Conservation (phyloP, 1,140 invertebrate genomes). For the Drosophila parvula region DNA sequence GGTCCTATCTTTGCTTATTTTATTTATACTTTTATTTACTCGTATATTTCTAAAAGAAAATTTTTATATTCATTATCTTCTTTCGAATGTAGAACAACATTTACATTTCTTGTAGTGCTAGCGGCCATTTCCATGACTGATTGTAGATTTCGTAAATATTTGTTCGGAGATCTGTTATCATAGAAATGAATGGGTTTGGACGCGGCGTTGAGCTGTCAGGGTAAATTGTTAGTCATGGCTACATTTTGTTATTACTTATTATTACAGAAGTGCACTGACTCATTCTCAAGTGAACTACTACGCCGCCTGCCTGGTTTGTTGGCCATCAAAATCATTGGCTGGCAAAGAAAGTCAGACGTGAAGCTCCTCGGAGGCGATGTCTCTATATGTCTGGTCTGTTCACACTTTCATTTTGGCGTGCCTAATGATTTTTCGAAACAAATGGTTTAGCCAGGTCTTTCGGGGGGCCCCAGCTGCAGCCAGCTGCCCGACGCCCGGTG, state of each 20-base stretch:
- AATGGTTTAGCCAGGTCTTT: conserved; percentile 22
- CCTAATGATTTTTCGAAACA: conserved; percentile 49
- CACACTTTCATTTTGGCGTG: conserved; percentile 76
- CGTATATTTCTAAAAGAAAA: not conserved
- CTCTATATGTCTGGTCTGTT: conserved; percentile 38
- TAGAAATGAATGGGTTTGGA: conserved; percentile 22
- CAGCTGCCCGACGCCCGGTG: not conserved
- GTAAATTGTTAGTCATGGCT: conserved; percentile 57
- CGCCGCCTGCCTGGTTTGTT: conserved; percentile 6
- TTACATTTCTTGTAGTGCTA: not conserved
- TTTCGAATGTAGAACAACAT: not conserved
- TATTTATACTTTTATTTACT: not conserved
- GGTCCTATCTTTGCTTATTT: not conserved
- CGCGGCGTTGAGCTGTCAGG: conserved; percentile 7
- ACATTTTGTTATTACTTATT: conserved; percentile 27
- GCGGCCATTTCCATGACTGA: not conserved
- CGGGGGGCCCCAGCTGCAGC: conserved; percentile 15
- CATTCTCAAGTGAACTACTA: conserved; percentile 39
- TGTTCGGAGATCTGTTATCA: conserved; percentile 34
- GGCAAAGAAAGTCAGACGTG: conserved; percentile 60
- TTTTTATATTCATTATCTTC: not conserved
- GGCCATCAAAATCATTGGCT: conserved; percentile 25
- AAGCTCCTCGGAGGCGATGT: conserved; percentile 18
- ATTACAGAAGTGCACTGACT: conserved; percentile 73
- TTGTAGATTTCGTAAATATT: conserved; percentile 36